Evolutionary conservation across 2,888 invertebrate species (phyloP), one percentile per base, ranked within the genome.

Genomic region (Lasioglossum pauxillum): DNA sequence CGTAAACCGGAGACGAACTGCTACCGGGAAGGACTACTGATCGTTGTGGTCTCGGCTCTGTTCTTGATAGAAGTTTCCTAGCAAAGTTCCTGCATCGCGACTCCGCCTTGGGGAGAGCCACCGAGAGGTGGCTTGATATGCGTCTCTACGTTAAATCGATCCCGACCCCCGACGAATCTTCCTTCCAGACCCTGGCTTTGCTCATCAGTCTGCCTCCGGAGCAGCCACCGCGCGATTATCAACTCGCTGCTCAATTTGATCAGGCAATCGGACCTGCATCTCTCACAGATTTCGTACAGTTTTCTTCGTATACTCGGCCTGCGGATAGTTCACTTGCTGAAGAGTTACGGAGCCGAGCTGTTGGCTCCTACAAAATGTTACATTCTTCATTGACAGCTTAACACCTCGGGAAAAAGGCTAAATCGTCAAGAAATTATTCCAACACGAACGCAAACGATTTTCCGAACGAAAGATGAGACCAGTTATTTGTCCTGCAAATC

Each of bases 1-100:
- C 93, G 94, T 93, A 92, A 94, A 95, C 95, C 95, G 93, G 94
- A 95, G 94, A 95, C 94, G 95, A 94, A 95, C 94, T 95, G 94
- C 95, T 95, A 92, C 93, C 86, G 92, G 92, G 93, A 91, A 92
- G 92, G 93, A 93, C 94, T 95, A 95, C 95, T 95, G 95, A 95
- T 95, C 94, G 94, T 94, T 94, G 94, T 90, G 95, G 95, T 94
- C 92, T 93, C 90, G 93, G 86, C 83, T 88, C 86, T 88, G 83
- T 89, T 89, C 91, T 89, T 91, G 91, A 91, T 91, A 91, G 91
- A 91, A 90, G 88, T 91, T 91, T 86, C 82, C 89, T 83, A 35
- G 84, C 81, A 87, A 90, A 90, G 89, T 90, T 90, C 82, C 88
- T 60, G 85, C 89, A 83, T 90, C 90, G 90, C 90, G 88, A 85